phyloP scores from a whole-genome alignment of 2,113 vertebrate species.

The Sprattus sprattus region DNA sequence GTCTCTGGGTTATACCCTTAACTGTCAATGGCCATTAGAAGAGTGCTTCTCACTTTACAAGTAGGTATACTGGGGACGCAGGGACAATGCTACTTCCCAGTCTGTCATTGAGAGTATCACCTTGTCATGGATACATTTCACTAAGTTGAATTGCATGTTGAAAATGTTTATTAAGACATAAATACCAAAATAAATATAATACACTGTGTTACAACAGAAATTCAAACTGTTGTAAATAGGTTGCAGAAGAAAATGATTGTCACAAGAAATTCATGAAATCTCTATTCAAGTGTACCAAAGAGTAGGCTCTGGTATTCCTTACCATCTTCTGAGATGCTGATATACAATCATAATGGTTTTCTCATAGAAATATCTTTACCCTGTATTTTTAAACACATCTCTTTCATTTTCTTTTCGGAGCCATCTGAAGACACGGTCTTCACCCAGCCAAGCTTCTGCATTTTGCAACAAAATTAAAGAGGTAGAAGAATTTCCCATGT shows the following conservation, averaged over 20 bases:
- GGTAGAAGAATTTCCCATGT: not conserved
- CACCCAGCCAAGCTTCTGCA: not conserved
- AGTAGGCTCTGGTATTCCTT: not conserved
- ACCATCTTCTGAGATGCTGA: not conserved
- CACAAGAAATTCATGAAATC: not conserved
- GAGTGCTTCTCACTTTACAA: not conserved
- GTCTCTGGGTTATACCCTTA: not conserved
- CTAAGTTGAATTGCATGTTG: not conserved
- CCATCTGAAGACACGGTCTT: not conserved
- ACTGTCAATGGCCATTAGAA: not conserved
- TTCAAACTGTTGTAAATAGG: not conserved
- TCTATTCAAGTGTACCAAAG: conserved; percentile 5
- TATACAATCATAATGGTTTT: conserved; percentile 31
- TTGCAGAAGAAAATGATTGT: conserved; percentile 18
- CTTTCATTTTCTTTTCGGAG: not conserved
- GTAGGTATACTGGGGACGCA: not conserved
- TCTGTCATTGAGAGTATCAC: not conserved
- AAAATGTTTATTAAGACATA: not conserved
- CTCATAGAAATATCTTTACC: not conserved
- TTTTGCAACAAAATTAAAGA: not conserved
- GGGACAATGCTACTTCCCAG: not conserved
- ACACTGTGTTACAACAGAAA: not conserved
- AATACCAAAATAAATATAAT: not conserved
- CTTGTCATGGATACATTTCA: not conserved
- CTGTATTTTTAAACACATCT: not conserved